Evolutionary conservation across 1,140 invertebrate species (phyloP).

Genomic region (Drosophila nebulosa): DNA sequence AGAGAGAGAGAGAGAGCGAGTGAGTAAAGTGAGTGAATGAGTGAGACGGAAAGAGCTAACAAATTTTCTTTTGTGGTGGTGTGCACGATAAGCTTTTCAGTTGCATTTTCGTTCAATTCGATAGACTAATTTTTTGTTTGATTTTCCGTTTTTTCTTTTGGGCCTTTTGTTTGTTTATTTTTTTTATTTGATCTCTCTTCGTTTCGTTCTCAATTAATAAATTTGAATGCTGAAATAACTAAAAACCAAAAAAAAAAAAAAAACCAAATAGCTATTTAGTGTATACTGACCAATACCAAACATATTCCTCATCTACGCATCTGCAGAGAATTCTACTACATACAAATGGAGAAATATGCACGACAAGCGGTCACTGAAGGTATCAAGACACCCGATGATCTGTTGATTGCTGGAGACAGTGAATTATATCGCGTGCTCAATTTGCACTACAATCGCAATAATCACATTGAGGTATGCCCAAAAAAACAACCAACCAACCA

Average conservation of each 20-base stretch:
- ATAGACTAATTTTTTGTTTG: conserved; percentile 27
- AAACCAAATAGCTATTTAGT: conserved; percentile 38
- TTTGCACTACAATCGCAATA: conserved; percentile 99
- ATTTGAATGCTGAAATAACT: conserved; percentile 70
- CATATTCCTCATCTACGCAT: conserved; percentile 78
- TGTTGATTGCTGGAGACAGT: conserved; percentile 96
- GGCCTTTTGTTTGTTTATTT: conserved; percentile 18
- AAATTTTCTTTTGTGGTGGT: conserved; percentile 9
- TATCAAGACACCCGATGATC: conserved; percentile 94
- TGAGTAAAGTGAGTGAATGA: not conserved
- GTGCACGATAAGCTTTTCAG: not conserved
- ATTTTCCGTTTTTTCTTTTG: conserved; percentile 21
- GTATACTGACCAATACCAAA: conserved; percentile 72
- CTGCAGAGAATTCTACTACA: conserved; percentile 99
- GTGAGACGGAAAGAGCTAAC: conserved; percentile 8
- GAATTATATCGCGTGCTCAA: conserved; percentile 98
- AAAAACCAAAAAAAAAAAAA: conserved; percentile 30
- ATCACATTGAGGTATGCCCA: conserved; percentile 97
- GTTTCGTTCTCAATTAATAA: conserved; percentile 48
- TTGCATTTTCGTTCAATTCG: conserved; percentile 46
- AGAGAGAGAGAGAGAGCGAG: not conserved
- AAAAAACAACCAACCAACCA: conserved; percentile 33
- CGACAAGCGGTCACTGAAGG: conserved; percentile 98
- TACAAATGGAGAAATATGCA: conserved; percentile 99
- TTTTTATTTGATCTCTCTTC: conserved; percentile 2